Base-by-base conservation (phyloP, 2,797 vertebrate species). In the Protonibea diacanthus region DNA sequence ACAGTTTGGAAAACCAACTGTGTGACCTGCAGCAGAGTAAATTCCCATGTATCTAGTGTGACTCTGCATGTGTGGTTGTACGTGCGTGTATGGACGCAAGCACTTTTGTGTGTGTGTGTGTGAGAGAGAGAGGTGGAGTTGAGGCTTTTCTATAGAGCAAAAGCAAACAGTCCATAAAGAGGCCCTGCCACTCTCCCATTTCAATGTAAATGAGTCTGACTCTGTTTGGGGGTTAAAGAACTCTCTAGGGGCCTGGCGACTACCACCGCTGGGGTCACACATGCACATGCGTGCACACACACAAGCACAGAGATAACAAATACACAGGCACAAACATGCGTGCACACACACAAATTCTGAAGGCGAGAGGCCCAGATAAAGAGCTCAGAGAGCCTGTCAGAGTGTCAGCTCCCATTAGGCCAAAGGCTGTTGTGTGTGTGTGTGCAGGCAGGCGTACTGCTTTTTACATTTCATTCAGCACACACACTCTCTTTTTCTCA, bases 131-230 rank as follows among this genome's bases (percentile, higher is more conserved):
- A 84, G 88, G 91, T 86, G 89, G 88, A 78, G 91, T 86, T 88
- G 78, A 86, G 71, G 81, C 87, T 93, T 84, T 93, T 94, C 89
- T 89, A 86, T 93, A 74, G 69, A 89, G 91, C 89, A 44, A 94
- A 94, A 94, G 93, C 93, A 92, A 93, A 91, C 94, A 95, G 91
- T 89, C 91, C 83, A 92, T 92, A 95, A 95, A 96, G 91, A 86
- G 93, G 92, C 85, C 84, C 90, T 92, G 90, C 92, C 93, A 93
- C 25, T 95, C 94, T 95, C 88, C 93, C 88, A 92, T 96, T 96
- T 95, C 94, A 94, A 96, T 96, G 94, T 95, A 96, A 96, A 96
- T 96, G 87, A 93, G 94, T 92, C 92, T 93, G 90, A 95, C 94
- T 95, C 93, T 96, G 92, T 94, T 91, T 77, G 91, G 82, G 95